Percentiles rank a stretch among this genome's conserved stretches.
Evolutionary conservation across 2,888 invertebrate species (phyloP).

Genomic region (Stenurella melanura): DNA sequence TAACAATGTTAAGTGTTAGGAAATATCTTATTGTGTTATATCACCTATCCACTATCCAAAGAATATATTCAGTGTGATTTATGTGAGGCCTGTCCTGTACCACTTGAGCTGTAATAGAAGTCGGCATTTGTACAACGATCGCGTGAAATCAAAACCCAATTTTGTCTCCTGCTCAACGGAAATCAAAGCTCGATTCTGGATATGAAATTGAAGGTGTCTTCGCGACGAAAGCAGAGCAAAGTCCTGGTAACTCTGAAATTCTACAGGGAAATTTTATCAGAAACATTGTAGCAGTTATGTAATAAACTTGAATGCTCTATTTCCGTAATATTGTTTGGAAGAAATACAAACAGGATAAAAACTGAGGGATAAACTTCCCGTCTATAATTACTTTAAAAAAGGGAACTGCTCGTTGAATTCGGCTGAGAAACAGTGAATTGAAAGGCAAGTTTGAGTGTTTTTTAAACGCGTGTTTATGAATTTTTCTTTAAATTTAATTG

Average conservation of each 20-base stretch:
- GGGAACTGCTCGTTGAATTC: too few species aligned
- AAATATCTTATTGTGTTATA: too few species aligned
- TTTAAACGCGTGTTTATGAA: too few species aligned
- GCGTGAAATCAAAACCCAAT: constrained; percentile 38
- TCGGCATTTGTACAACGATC: background rate
- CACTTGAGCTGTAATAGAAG: background rate
- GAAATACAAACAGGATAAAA: background rate
- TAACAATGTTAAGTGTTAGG: too few species aligned
- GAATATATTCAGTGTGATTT: background rate
- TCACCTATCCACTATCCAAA: too few species aligned
- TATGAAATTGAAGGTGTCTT: constrained; percentile 26
- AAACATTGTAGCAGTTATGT: background rate
- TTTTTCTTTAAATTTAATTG: too few species aligned
- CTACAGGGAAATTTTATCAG: constrained; percentile 17
- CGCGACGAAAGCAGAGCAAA: background rate
- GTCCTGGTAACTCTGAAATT: background rate
- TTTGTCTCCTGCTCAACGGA: constrained; percentile 36
- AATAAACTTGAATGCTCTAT: background rate
- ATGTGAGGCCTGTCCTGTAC: background rate
- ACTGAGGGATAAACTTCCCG: background rate
- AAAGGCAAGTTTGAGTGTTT: too few species aligned
- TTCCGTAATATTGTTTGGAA: background rate
- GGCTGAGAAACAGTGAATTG: too few species aligned
- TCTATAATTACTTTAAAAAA: too few species aligned
- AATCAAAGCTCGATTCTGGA: constrained; percentile 35